Conservation (phyloP, 2,888 invertebrate species). For the Leuctra nigra region DNA sequence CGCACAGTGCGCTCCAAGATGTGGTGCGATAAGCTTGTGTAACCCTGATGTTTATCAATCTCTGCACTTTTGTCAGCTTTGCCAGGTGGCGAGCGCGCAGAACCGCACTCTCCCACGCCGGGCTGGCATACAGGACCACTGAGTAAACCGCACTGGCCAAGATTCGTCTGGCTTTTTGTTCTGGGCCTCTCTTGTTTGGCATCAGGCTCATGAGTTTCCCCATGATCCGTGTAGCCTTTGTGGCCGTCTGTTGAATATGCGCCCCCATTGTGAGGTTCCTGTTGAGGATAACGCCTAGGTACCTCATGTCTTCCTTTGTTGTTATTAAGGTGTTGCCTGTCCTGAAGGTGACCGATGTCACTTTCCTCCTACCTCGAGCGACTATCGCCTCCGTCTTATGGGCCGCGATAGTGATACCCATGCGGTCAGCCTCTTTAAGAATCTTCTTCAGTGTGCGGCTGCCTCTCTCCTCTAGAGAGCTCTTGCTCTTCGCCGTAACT, state of each 20-base stretch:
- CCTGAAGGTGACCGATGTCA: not conserved
- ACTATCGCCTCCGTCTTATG: slow-evolving; percentile 1
- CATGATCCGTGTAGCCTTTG: not conserved
- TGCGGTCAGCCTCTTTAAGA: not conserved
- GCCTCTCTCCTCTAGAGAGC: not conserved
- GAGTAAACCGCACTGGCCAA: not conserved
- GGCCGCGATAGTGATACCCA: not conserved
- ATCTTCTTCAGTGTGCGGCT: not conserved
- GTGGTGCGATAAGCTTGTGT: not conserved
- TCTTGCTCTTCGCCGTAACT: not conserved
- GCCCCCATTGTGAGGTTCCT: not conserved
- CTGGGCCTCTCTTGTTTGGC: not conserved
- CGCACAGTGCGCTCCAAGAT: not conserved
- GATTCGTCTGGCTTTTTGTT: not conserved
- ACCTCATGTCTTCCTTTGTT: not conserved
- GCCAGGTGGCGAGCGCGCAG: not conserved
- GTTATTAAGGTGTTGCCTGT: not conserved
- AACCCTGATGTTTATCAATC: not conserved
- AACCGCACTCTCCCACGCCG: not conserved
- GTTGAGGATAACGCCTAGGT: not conserved
- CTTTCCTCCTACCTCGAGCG: not conserved
- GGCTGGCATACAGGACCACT: not conserved
- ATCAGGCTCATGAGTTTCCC: not conserved
- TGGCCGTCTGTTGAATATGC: not conserved
- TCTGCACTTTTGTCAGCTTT: not conserved